Evolutionary conservation across 2,113 vertebrate genomes (phyloP), one percentile per base, ranked within the genome.

Genomic region (Pachypanchax playfairii): DNA sequence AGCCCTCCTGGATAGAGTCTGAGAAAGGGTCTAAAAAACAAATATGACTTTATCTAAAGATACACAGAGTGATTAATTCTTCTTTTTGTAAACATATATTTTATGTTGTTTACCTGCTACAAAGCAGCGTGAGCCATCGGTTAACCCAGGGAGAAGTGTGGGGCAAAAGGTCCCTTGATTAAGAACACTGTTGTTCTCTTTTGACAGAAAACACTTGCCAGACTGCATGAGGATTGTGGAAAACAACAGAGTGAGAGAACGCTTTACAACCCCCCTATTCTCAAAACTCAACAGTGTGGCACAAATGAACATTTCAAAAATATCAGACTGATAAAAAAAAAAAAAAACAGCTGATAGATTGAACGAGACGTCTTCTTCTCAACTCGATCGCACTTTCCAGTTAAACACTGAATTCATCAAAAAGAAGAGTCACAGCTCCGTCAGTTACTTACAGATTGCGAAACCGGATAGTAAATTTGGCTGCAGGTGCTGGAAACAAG

Each of bases 41-140:
- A 91, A 92, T 90, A 85, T 91, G 89, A 92, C 91, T 91, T 91
- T 86, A 85, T 85, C 86, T 83, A 85, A 86, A 89, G 89, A 91
- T 80, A 75, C 77, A 84, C 65, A 73, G 49, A 71, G 76, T 84
- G 82, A 87, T 90, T 88, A 88, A 89, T 89, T 85, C 79, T 82
- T 65, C 81, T 90, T 87, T 89, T 87, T 75, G 86, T 79, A 89
- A 91, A 91, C 85, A 88, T 90, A 89, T 75, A 82, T 90, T 89
- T 88, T 78, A 83, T 82, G 84, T 65, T 11, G 70, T 84, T 84
- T 51, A 75, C 36, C 65, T 59, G 78, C 68, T 28, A 88, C 87
- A 90, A 91, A 90, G 88, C 78, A 67, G 47, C 4, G 13, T 49
- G 64, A 68, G 65, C 65, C 85, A 74, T 85, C 82, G 79, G 89